phyloP scores from a whole-genome alignment of 1,140 invertebrate genomes.

The Drosophila kepulauana region DNA sequence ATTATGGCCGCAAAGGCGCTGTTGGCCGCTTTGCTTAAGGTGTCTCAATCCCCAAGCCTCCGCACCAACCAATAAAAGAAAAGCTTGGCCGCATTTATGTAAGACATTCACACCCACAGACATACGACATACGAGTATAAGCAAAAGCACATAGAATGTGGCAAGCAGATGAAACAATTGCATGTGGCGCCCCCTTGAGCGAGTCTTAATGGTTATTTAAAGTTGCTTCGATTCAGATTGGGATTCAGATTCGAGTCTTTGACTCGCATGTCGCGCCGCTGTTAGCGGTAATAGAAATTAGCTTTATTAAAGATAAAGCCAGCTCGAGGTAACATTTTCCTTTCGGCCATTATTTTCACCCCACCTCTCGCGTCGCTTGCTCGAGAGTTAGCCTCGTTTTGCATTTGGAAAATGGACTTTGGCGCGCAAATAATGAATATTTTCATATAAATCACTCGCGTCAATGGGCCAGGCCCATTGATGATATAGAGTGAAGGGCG shows the following conservation, averaged over 20 bases:
- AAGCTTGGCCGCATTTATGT: conserved; percentile 23
- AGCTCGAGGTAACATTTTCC: conserved; percentile 65
- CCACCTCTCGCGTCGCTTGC: not conserved
- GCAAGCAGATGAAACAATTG: conserved; percentile 32
- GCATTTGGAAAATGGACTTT: conserved; percentile 72
- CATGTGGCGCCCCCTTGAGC: conserved; percentile 37
- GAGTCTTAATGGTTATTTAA: conserved; percentile 54
- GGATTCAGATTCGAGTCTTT: conserved; percentile 26
- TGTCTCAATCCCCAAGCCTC: conserved; percentile 25
- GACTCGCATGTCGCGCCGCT: conserved; percentile 68
- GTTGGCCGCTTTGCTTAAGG: conserved; percentile 42
- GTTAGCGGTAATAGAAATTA: conserved; percentile 81
- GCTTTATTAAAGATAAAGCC: conserved; percentile 80
- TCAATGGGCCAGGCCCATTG: conserved; percentile 77
- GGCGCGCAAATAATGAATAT: conserved; percentile 77
- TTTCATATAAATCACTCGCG: conserved; percentile 80
- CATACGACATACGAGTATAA: conserved; percentile 7
- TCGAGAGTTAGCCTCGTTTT: conserved; percentile 32
- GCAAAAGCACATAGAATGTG: not conserved
- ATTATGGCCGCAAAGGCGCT: conserved; percentile 65
- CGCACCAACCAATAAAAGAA: conserved; percentile 3
- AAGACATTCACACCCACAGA: conserved; percentile 35
- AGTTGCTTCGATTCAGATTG: conserved; percentile 47
- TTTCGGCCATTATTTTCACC: conserved; percentile 63
- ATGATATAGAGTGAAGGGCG: conserved; percentile 39